Conservation (phyloP, 2,888 invertebrate genomes). For the Mayetiola destructor region DNA sequence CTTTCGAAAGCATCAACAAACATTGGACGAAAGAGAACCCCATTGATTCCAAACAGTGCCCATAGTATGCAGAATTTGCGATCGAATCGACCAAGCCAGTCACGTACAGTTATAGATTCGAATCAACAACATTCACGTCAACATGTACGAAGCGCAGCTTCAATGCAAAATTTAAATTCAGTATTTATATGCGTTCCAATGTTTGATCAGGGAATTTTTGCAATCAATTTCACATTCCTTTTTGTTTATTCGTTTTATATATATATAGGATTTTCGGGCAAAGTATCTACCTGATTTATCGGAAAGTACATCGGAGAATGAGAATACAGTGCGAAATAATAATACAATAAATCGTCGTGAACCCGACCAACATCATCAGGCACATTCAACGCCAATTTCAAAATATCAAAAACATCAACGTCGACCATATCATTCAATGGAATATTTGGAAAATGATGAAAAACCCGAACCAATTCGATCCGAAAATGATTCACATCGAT, state of each 20-base stretch:
- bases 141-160: neutral
- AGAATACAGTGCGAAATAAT: conserved; percentile 20
- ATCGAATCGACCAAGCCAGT: neutral
- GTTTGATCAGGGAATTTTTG: too few species aligned
- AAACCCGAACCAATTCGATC: neutral
- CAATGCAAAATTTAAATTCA: neutral
- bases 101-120: neutral
- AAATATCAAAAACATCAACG: conserved; percentile 5
- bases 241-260: neutral
- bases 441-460: neutral
- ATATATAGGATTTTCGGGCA: conserved; percentile 20
- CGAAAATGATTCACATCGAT: conserved; percentile 1
- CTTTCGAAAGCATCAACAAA: conserved; percentile 30
- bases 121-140: neutral
- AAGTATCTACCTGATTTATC: conserved; percentile 37
- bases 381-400: neutral
- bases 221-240: neutral
- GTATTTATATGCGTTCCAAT: neutral
- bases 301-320: conserved; percentile 35
- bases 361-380: neutral
- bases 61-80: conserved; percentile 32
- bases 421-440: conserved; percentile 4
- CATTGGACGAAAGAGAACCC: neutral
- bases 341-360: too few species aligned
- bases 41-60: conserved; percentile 29